Percentiles rank a stretch among this genome's conserved stretches.
Conservation (phyloP, 2,113 vertebrate genomes). For the Rhineura floridana region DNA sequence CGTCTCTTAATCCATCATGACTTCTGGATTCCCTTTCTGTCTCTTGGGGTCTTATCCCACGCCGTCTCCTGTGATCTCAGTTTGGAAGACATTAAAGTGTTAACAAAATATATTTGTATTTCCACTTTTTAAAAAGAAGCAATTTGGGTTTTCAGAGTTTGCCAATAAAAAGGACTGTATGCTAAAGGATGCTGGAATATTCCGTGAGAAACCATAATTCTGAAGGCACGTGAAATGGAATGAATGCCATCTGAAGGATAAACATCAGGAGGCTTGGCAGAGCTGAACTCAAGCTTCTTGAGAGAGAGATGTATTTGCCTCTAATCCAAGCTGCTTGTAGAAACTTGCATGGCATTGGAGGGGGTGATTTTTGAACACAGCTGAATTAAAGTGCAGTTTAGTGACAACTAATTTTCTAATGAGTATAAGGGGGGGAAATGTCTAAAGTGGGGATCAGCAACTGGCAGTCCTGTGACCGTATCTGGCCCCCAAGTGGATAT, state of each 20-base stretch:
- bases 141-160: neutral
- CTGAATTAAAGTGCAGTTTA: neutral
- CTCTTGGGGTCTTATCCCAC: conserved; percentile 56
- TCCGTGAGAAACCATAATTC: neutral
- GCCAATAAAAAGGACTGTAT: conserved; percentile 36
- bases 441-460: neutral
- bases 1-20: conserved; percentile 54
- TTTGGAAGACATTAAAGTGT: conserved; percentile 58
- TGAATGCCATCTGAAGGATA: conserved; percentile 1
- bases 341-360: conserved; percentile 39
- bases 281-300: neutral
- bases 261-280: neutral
- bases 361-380: conserved; percentile 1
- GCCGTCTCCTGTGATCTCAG: conserved; percentile 59
- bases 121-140: conserved; percentile 50
- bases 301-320: conserved; percentile 3
- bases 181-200: conserved; percentile 18
- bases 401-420: neutral
- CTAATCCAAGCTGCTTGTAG: conserved; percentile 46
- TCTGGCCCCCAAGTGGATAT: neutral
- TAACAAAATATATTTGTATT: conserved; percentile 56
- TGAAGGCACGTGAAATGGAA: fast-evolving
- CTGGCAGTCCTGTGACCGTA: neutral
- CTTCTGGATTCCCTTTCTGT: conserved; percentile 56
- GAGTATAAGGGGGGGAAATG: neutral